phyloP scores from a whole-genome alignment of 1,140 invertebrate genomes.

The Harpegnathos saltator region DNA sequence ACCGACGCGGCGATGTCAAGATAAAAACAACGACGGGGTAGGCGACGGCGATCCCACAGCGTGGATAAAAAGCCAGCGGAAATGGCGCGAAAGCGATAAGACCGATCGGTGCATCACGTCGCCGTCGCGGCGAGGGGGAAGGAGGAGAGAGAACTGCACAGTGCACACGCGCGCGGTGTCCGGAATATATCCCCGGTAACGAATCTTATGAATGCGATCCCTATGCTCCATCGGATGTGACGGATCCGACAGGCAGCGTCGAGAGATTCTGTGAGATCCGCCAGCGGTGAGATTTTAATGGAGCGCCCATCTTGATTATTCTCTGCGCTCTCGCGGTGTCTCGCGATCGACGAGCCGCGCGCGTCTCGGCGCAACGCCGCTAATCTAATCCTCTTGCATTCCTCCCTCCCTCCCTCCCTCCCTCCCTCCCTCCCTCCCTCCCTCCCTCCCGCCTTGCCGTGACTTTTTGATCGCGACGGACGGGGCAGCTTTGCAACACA shows the following conservation, averaged over 20 bases:
- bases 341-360: background rate
- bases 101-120: constrained; percentile 27
- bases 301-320: constrained; percentile 57
- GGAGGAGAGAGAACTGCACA: too few species aligned
- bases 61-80: constrained; percentile 45
- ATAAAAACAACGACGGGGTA: constrained; percentile 10
- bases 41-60: background rate
- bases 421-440: background rate
- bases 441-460: too few species aligned
- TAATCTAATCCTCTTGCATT: background rate
- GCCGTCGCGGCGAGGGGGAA: constrained; percentile 12
- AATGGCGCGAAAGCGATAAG: constrained; percentile 45
- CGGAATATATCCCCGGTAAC: constrained; percentile 8
- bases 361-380: constrained; percentile 19
- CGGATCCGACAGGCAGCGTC: constrained; percentile 42
- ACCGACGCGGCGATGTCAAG: background rate
- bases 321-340: constrained; percentile 4
- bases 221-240: constrained; percentile 41
- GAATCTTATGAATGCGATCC: constrained; percentile 60
- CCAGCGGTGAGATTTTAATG: constrained; percentile 45
- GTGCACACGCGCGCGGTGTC: too few species aligned
- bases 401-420: background rate
- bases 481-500: background rate
- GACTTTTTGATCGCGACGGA: background rate
- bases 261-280: background rate